Percentiles rank a stretch among this genome's conserved stretches.
Conservation (phyloP, 2,888 invertebrate species). For the Nebria salina region DNA sequence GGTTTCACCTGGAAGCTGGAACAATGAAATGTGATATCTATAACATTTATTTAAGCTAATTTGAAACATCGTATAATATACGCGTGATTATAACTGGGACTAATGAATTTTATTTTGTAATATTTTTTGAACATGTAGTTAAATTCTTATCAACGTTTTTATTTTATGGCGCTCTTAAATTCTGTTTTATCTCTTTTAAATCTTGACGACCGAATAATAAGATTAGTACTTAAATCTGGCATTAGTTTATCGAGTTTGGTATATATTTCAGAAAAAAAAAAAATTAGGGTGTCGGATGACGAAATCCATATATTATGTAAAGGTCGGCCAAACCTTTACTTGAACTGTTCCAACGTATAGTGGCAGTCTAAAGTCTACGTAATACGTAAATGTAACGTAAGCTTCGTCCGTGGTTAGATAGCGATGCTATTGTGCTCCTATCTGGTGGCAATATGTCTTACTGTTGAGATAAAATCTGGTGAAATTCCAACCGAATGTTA, state of each 20-base stretch:
- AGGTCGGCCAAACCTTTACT: neutral
- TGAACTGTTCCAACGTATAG: neutral
- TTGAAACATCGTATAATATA: no score
- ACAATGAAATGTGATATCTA: neutral
- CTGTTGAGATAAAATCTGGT: slow-evolving; percentile 57
- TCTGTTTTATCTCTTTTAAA: neutral
- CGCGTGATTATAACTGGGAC: no score
- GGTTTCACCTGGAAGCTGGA: slow-evolving; percentile 29
- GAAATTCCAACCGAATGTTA: slow-evolving; percentile 55
- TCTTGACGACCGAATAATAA: neutral
- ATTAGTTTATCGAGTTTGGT: neutral
- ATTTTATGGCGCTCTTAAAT: neutral
- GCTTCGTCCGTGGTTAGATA: slow-evolving; percentile 29
- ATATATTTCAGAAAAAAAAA: neutral
- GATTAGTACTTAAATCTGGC: neutral
- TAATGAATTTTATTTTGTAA: neutral
- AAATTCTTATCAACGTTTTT: neutral
- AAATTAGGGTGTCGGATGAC: no score
- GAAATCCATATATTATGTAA: neutral
- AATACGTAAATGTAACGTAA: slow-evolving; percentile 19
- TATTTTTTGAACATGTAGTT: neutral
- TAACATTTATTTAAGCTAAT: neutral
- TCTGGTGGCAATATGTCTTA: slow-evolving; percentile 61
- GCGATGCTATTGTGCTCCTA: slow-evolving; percentile 59
- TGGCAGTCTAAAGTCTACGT: neutral